Base-by-base conservation (phyloP, 2,113 vertebrate genomes). In the Ctenomys sociabilis region DNA sequence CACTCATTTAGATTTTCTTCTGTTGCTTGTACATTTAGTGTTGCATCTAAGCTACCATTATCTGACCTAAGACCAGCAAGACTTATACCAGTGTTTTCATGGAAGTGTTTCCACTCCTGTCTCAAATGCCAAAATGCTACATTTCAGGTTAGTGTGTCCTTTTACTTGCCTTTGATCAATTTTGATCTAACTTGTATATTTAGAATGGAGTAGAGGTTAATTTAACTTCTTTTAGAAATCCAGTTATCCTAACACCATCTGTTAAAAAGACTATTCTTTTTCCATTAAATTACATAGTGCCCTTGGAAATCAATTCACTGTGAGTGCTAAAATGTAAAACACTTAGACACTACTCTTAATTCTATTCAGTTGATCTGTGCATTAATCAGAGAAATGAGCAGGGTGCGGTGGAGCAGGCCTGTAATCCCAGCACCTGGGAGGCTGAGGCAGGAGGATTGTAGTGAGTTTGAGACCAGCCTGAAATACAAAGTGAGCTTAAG, bases 341-440 rank as follows among this genome's bases (percentile, higher is more conserved):
- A 92, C 72, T 40, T 81, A 30, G 30, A 85, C 6, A 82, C 73
- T 92, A 83, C 35, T 66, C 45, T 88, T 64, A 81, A 10, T 89
- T 88, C 84, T 86, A 26, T 75, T 91, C n/a, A 89, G 24, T 91
- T 82, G 59, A 80, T 75, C 45, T 88, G 61, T 17, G 6, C 43
- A 54, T 89, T 70, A 59, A 17, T 90, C 24, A 80, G 37, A 21
- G 22, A 77, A 97, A 86, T 21, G 88, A n/a, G n/a, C n/a, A n/a
- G n/a, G n/a, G n/a, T n/a, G n/a, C n/a, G n/a, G n/a, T n/a, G n/a
- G n/a, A n/a, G n/a, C n/a, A n/a, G n/a, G n/a, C n/a, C n/a, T n/a
- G n/a, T n/a, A n/a, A n/a, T n/a, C n/a, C n/a, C n/a, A n/a, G n/a
- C n/a, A n/a, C n/a, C n/a, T n/a, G n/a, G n/a, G n/a, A n/a, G n/a